Evolutionary conservation across 2,888 invertebrate genomes (phyloP).

Genomic region (Eilema sororculum): DNA sequence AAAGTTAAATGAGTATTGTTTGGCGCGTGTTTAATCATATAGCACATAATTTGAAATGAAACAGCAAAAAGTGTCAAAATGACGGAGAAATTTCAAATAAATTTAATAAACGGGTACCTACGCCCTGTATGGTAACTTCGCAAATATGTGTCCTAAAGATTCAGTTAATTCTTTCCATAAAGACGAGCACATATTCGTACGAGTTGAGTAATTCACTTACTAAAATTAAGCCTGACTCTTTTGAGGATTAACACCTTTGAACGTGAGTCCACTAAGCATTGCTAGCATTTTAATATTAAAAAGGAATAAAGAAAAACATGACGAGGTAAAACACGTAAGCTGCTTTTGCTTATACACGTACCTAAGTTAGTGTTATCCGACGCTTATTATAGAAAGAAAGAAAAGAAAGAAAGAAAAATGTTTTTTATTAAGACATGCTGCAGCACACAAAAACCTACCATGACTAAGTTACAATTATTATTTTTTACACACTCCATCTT

Average conservation of each 20-base stretch:
- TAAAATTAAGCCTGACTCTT: constrained; percentile 71
- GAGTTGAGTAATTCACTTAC: constrained; percentile 72
- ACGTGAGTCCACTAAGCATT: constrained; percentile 59
- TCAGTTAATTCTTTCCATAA: constrained; percentile 42
- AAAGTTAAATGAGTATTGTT: constrained; percentile 17
- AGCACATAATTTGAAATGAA: constrained; percentile 3
- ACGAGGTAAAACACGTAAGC: not conserved
- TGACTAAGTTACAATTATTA: too few relatives aligned
- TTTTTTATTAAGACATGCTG: too few relatives aligned
- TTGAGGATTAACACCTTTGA: constrained; percentile 68
- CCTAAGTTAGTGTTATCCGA: not conserved
- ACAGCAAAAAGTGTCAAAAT: constrained; percentile 2
- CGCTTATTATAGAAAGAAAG: too few relatives aligned
- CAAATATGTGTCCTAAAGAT: constrained; percentile 25
- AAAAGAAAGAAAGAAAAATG: too few relatives aligned
- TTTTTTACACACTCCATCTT: too few relatives aligned
- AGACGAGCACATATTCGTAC: constrained; percentile 31
- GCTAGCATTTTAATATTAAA: constrained; percentile 48
- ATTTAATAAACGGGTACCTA: not conserved
- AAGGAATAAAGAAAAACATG: not conserved
- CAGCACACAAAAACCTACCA: too few relatives aligned
- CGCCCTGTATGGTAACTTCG: not conserved
- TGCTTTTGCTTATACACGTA: not conserved
- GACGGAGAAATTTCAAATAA: not conserved
- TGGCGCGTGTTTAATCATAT: constrained; percentile 22